Evolutionary conservation across 92 coral and sea anemone species (phyloP).

Genomic region (Galaxea fascicularis): DNA sequence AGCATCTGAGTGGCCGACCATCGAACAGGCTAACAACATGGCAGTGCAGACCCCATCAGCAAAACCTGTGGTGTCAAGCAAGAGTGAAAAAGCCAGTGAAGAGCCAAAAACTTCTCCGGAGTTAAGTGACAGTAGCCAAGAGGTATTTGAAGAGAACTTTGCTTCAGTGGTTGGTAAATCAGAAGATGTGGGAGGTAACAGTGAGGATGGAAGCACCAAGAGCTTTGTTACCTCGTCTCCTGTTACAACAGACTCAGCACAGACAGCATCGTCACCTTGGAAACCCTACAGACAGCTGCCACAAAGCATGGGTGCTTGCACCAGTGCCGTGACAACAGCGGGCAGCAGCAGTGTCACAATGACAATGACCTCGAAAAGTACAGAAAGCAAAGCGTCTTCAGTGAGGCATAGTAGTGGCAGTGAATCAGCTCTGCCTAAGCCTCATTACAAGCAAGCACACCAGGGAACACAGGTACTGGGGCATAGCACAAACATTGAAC

Average conservation of each 20-base stretch:
- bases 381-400: background rate
- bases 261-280: slow-evolving; percentile 81
- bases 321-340: slow-evolving; percentile 82
- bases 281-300: slow-evolving; percentile 83
- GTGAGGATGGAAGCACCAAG: slow-evolving; percentile 9
- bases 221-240: slow-evolving; percentile 36
- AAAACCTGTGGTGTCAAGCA: slow-evolving; percentile 35
- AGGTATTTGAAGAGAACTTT: slow-evolving; percentile 50
- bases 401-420: slow-evolving; percentile 1
- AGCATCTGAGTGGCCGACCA: slow-evolving; percentile 95
- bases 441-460: background rate
- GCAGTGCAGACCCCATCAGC: slow-evolving; percentile 26
- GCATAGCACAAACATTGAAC: background rate
- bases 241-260: slow-evolving; percentile 55
- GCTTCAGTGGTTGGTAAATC: slow-evolving; percentile 17
- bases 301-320: slow-evolving; percentile 81
- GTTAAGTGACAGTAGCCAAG: slow-evolving; percentile 30
- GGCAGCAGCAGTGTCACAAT: slow-evolving; percentile 51
- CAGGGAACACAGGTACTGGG: background rate
- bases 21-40: slow-evolving; percentile 91
- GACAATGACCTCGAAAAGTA: background rate
- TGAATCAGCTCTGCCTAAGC: background rate
- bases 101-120: slow-evolving; percentile 64
- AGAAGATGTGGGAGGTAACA: slow-evolving; percentile 12
- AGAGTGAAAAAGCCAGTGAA: slow-evolving; percentile 57